Conservation (phyloP, 1,140 invertebrate genomes). For the Araneus ventricosus region DNA sequence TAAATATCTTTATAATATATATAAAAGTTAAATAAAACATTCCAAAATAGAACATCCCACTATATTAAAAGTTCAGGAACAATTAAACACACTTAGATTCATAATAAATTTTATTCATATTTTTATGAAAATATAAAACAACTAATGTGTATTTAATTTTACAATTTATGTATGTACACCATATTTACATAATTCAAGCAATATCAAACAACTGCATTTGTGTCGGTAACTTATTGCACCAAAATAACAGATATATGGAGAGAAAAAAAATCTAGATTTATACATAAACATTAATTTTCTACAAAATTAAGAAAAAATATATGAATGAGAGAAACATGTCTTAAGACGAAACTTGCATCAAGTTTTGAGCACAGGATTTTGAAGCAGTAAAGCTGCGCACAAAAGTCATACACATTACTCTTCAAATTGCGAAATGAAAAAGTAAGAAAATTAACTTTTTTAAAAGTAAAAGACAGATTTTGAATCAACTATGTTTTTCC, state of each 20-base stretch:
- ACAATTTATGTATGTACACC: not conserved
- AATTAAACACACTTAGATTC: not conserved
- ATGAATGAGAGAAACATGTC: not conserved
- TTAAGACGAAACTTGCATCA: not conserved
- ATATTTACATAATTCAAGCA: not conserved
- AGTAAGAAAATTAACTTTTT: too few species aligned
- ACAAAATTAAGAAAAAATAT: not conserved
- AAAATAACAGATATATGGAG: not conserved
- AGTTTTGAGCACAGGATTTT: not conserved
- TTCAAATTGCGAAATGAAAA: too few species aligned
- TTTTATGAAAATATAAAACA: slow-evolving; percentile 12
- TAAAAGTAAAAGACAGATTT: too few species aligned
- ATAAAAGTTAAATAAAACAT: too few species aligned
- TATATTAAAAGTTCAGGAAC: too few species aligned
- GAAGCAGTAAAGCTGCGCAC: too few species aligned
- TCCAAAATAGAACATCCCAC: too few species aligned
- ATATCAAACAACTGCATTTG: not conserved
- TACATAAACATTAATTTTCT: not conserved
- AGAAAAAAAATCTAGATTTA: not conserved
- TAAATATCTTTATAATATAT: too few species aligned
- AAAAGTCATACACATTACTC: too few species aligned
- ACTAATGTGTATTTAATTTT: not conserved
- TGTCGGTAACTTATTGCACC: not conserved
- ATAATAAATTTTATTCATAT: slow-evolving; percentile 9
- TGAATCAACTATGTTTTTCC: too few species aligned